Base-by-base conservation (phyloP, 2,888 invertebrate species). In the Zaprionus bogoriensis region DNA sequence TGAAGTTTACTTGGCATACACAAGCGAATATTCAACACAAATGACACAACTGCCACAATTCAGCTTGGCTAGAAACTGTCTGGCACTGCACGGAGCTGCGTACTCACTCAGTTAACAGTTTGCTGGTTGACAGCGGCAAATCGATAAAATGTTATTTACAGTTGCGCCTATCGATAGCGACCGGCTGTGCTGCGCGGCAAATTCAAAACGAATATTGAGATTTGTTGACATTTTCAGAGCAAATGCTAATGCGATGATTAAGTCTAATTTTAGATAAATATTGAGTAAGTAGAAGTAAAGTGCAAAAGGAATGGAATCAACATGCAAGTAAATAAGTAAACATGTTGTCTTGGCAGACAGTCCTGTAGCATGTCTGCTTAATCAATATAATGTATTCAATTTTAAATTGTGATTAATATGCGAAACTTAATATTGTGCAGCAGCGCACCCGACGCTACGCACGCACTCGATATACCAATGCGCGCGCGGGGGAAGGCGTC, bases 391-490 rank as follows among this genome's bases (percentile, higher is more conserved):
- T 82, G 63, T 74, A 76, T 70, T 79, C 70, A 67, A 63, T 63
- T 82, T 79, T 69, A 81, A 81, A 80, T 84, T 81, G 81, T 84
- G 79, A 80, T 80, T 80, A 77, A 80, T 80, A 74, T 77, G 59
- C 59, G 74, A 60, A 79, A 83, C 74, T 83, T 80, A 66, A 77
- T 77, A 74, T 60, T 67, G 47, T 46, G 53, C 54, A 66, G 65
- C 73, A 65, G 32, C 14, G 32, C 17, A 17, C 0, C 39, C 44
- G 58, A 65, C 73, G 65, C 74, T 51, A 47, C 50, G 25, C 38
- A 60, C 54, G 62, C 67, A 50, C 52, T 73, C 53, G 66, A 74
- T 73, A 64, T 52, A 38, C 60, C 65, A 44, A 47, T 32, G 30
- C 45, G 57, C 20, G 27, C 32, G 10, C 20, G 23, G 20, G 14